Conservation (phyloP, 2,888 invertebrate species). For the Chymomyza caudatula region DNA sequence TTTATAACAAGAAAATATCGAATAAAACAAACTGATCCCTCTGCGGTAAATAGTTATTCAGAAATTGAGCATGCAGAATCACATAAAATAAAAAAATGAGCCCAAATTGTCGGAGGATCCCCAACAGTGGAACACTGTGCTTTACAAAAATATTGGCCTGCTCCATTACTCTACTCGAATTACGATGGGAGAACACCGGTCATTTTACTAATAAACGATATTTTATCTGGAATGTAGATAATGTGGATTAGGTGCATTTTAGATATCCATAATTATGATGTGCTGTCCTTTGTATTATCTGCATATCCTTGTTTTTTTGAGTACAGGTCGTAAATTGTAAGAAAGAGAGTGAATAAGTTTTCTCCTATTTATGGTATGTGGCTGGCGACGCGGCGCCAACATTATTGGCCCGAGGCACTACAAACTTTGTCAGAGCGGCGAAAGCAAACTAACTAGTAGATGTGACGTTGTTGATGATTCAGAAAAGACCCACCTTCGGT, state of each 20-base stretch:
- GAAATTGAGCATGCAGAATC: neutral
- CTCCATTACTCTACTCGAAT: no score
- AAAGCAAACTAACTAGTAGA: constrained; percentile 65
- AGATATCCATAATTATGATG: no score
- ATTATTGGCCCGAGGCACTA: constrained; percentile 60
- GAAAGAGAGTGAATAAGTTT: constrained; percentile 12
- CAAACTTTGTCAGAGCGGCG: constrained; percentile 66
- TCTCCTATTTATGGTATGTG: constrained; percentile 37
- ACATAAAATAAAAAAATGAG: neutral
- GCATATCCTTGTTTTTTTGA: no score
- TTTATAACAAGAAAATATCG: constrained; percentile 27
- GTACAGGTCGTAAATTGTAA: no score
- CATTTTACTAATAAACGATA: no score
- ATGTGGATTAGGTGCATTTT: no score
- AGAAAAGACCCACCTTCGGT: constrained; percentile 27
- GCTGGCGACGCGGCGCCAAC: constrained; percentile 57
- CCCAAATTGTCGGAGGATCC: neutral
- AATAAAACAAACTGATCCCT: constrained; percentile 22
- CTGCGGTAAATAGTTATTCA: neutral
- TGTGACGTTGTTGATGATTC: constrained; percentile 52
- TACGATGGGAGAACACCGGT: no score
- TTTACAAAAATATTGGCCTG: no score
- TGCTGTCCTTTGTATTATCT: no score
- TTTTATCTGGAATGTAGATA: no score
- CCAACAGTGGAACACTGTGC: neutral